Evolutionary conservation across 2,113 vertebrate species (phyloP).

Genomic region (Sakesphorus luctuosus): DNA sequence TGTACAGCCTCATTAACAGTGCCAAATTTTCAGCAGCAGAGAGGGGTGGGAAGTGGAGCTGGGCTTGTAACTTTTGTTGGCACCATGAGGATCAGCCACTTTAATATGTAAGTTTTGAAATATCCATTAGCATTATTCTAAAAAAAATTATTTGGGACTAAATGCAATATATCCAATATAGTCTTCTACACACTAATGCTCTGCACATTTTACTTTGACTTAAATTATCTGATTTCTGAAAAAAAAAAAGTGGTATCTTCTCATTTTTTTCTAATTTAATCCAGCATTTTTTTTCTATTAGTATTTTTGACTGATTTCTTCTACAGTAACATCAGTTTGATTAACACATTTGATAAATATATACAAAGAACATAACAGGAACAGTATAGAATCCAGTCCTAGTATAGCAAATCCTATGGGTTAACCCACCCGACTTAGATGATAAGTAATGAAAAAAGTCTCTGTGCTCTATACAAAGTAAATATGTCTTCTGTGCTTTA

Average conservation of each 20-base stretch:
- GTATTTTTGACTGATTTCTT: background rate
- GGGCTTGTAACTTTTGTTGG: background rate
- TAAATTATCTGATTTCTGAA: background rate
- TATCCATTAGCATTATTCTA: background rate
- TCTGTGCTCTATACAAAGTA: background rate
- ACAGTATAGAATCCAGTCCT: background rate
- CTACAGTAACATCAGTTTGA: background rate
- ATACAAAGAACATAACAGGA: background rate
- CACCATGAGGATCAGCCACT: background rate
- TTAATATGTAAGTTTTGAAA: background rate
- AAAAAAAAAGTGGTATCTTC: background rate
- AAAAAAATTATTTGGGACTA: background rate
- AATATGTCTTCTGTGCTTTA: background rate
- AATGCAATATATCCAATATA: background rate
- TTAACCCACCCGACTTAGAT: background rate
- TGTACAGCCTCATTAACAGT: background rate
- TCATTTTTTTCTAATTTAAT: background rate
- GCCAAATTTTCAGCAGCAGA: background rate
- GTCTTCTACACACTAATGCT: background rate
- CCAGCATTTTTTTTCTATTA: background rate
- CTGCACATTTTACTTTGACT: background rate
- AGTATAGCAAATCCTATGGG: background rate
- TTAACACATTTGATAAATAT: rapidly evolving
- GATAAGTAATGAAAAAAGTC: background rate
- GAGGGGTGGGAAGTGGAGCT: background rate